A percentile compares a stretch with the other conserved stretches of the same genome.
These are phyloP conservation scores for Hydrophis major DNA, from an alignment of 2,797 vertebrate genomes.

Conservation along the genomic window DNA sequence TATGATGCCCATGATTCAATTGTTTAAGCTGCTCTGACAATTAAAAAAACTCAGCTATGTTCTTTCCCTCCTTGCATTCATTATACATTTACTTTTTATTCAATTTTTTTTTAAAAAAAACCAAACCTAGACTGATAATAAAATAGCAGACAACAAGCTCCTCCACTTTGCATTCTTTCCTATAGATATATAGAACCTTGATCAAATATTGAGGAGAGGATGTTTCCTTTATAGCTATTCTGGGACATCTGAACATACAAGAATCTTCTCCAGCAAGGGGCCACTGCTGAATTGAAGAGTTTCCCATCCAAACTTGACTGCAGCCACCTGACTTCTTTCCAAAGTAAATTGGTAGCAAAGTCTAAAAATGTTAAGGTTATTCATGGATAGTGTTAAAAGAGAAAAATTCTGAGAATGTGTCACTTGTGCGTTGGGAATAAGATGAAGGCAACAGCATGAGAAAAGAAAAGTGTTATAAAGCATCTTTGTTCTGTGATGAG, in stretches of 20 bases:
- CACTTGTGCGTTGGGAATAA: background rate
- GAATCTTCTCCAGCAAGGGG: background rate
- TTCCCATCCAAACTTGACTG: background rate
- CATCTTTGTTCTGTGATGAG: background rate
- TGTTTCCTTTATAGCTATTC: background rate
- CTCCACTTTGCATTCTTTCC: background rate
- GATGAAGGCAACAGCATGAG: background rate
- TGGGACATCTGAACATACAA: background rate
- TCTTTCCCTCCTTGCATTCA: background rate
- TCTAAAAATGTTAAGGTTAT: background rate
- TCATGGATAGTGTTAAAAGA: background rate
- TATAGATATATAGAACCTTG: background rate
- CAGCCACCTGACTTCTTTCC: background rate
- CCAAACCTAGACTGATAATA: background rate
- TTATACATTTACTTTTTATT: background rate
- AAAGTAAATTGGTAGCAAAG: background rate
- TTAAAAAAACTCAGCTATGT: background rate
- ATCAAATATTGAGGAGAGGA: background rate
- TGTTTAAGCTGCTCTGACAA: background rate
- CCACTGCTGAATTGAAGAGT: background rate
- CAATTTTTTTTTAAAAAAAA: background rate
- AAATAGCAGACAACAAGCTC: background rate
- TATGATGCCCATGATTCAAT: background rate
- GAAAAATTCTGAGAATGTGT: background rate
- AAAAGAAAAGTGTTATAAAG: background rate